These are phyloP conservation scores for cat (Felis catus) DNA, from an alignment of 2,113 vertebrate genomes.

Conservation along the genomic window F.catus_Fca126_mat1.0 CM031413.1:35744501-35745000, in stretches of 20 bases:
- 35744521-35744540: background rate
- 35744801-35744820: background rate
- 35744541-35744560: background rate
- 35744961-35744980: background rate
- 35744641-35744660: background rate
- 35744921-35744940: background rate
- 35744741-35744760: background rate
- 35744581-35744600: background rate
- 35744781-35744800: background rate
- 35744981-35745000: background rate
- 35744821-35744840: background rate
- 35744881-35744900: background rate
- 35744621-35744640: background rate
- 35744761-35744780: background rate
- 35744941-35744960: background rate
- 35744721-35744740: background rate
- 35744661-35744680: background rate
- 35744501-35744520: background rate
- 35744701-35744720: background rate
- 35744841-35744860: background rate
- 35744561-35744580: background rate
- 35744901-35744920: background rate
- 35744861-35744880: background rate
- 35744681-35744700: background rate
- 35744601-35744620: background rate